Evolutionary conservation across 2,113 vertebrate species (phyloP).

Genomic region (Neomonachus schauinslandi): DNA sequence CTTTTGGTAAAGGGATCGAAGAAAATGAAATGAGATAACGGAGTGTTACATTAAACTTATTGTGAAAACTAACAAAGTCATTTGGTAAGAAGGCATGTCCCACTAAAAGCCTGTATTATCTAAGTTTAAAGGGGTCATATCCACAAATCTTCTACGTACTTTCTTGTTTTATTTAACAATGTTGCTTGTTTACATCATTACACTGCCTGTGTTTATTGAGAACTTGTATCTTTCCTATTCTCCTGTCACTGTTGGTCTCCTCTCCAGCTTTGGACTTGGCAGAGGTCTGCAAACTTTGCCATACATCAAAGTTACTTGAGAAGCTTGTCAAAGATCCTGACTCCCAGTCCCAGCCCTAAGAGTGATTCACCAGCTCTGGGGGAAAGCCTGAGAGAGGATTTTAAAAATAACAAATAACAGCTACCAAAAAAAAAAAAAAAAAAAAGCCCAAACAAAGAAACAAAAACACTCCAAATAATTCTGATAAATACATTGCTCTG

Average conservation of each 20-base stretch:
- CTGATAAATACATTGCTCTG: neutral
- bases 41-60: constrained; percentile 69
- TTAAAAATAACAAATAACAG: neutral
- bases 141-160: neutral
- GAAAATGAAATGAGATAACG: constrained; percentile 72
- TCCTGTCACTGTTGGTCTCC: neutral
- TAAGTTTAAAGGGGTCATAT: constrained; percentile 5
- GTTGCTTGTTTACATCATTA: neutral
- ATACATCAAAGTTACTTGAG: neutral
- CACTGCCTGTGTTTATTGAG: neutral
- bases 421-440: neutral
- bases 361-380: neutral
- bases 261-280: neutral
- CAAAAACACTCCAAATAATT: neutral
- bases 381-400: neutral
- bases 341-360: accelerated
- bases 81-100: constrained; percentile 12
- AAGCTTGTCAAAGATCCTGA: neutral
- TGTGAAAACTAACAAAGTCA: neutral
- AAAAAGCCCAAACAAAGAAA: neutral
- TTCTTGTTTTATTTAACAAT: constrained; percentile 52
- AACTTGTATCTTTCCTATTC: neutral
- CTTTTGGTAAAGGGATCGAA: constrained; percentile 49
- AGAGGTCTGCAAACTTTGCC: neutral
- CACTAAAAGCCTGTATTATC: constrained; percentile 20